A percentile compares a stretch with the other conserved stretches of the same genome.
phyloP scores from a whole-genome alignment of 2,888 invertebrate genomes.

The Holacanthella duospinosa region DNA sequence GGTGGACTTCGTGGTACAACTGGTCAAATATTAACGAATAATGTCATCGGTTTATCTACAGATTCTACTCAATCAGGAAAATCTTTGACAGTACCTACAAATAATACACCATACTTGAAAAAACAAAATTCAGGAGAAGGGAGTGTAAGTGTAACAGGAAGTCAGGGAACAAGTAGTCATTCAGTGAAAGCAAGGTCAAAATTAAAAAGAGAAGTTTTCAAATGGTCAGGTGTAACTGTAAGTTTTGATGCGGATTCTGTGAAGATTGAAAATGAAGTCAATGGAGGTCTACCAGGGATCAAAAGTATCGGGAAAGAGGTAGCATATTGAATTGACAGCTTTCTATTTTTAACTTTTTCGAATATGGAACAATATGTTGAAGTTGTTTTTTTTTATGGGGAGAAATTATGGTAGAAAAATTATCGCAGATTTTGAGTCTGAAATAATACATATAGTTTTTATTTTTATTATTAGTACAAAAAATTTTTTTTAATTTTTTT shows the following conservation, averaged over 20 bases:
- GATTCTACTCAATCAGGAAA: conserved; percentile 31
- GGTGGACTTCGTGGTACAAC: conserved; percentile 22
- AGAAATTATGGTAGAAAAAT: too few species aligned
- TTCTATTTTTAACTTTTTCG: too few species aligned
- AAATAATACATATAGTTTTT: too few species aligned
- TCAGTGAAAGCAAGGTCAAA: neutral
- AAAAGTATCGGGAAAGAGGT: conserved; percentile 38
- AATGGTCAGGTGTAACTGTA: conserved; percentile 37
- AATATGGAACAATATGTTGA: too few species aligned
- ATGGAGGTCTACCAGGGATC: conserved; percentile 34
- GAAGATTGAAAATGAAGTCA: conserved; percentile 38
- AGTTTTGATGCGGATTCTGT: conserved; percentile 37
- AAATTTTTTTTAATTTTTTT: too few species aligned
- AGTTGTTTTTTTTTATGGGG: too few species aligned
- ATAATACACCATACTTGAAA: neutral
- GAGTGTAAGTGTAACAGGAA: conserved; percentile 2
- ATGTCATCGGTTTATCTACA: conserved; percentile 29
- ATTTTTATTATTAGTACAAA: too few species aligned
- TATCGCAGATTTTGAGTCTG: too few species aligned
- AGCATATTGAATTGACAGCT: too few species aligned
- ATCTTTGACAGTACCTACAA: conserved; percentile 16
- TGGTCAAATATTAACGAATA: conserved; percentile 9
- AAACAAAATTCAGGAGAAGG: conserved; percentile 7
- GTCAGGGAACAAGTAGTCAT: neutral
- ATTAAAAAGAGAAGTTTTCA: conserved; percentile 33